Conservation (phyloP, 2,113 vertebrate species). For the Callaeas wilsoni region DNA sequence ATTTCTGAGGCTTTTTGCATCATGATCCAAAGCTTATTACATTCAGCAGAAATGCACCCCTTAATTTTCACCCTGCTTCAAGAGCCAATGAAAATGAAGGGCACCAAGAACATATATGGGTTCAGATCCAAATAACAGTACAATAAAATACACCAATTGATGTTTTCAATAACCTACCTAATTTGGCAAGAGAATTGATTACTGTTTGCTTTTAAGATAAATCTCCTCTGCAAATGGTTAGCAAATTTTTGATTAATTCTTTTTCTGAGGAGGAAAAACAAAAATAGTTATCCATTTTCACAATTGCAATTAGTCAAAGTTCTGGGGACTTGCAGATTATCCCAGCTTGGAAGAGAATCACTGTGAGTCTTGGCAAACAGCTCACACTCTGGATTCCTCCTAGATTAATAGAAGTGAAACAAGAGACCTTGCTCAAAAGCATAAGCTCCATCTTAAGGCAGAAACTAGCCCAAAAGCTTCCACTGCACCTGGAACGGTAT, state of each 20-base stretch:
- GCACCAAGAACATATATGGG: not conserved
- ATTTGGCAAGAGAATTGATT: not conserved
- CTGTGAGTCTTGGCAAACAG: not conserved
- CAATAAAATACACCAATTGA: not conserved
- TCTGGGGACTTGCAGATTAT: not conserved
- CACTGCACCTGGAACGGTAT: not conserved
- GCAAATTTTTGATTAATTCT: not conserved
- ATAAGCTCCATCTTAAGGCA: not conserved
- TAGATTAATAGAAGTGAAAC: not conserved
- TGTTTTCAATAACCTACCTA: not conserved
- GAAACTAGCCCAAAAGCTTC: not conserved
- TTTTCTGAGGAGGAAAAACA: not conserved
- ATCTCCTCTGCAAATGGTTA: not conserved
- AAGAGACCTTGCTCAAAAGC: not conserved
- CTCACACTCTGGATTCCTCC: not conserved
- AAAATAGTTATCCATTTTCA: not conserved
- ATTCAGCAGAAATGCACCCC: not conserved
- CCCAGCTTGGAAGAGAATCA: not conserved
- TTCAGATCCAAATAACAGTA: not conserved
- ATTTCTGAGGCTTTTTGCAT: conserved; percentile 2
- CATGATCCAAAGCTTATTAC: conserved; percentile 1
- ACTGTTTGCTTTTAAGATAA: not conserved
- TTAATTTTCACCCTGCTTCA: not conserved
- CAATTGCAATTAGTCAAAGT: not conserved
- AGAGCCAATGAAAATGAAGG: not conserved